These are phyloP conservation scores for Didymodactylos carnosus DNA, from an alignment of 2,888 invertebrate species.

Conservation along the genomic window DNA sequence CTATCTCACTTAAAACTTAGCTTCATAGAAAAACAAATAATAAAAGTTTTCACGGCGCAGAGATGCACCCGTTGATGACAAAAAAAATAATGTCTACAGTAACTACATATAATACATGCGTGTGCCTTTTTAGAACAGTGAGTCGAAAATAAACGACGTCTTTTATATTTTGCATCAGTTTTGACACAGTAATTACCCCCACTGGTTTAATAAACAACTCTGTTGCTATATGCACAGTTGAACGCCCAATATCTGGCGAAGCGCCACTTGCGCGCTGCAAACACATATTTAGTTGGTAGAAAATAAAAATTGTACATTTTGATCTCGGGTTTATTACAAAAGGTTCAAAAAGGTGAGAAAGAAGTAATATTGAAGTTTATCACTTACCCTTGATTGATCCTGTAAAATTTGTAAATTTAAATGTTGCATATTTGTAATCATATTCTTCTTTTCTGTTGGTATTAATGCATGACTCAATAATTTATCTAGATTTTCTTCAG, in stretches of 20 bases:
- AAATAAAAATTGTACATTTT: too few species aligned
- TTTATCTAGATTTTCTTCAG: slow-evolving; percentile 90
- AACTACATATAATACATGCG: too few species aligned
- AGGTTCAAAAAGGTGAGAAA: not conserved
- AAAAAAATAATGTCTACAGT: too few species aligned
- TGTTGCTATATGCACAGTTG: not conserved
- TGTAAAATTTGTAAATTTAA: slow-evolving; percentile 81
- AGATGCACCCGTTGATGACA: too few species aligned
- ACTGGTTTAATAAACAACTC: not conserved
- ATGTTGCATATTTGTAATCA: slow-evolving; percentile 76
- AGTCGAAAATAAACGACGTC: too few species aligned
- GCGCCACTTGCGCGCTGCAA: not conserved
- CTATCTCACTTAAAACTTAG: not conserved
- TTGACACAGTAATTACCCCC: not conserved
- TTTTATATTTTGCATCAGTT: too few species aligned
- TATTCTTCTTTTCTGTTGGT: slow-evolving; percentile 61
- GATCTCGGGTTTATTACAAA: not conserved
- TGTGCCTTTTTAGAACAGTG: too few species aligned
- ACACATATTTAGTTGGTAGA: too few species aligned
- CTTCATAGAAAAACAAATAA: not conserved
- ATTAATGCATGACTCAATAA: slow-evolving; percentile 93
- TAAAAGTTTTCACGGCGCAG: too few species aligned
- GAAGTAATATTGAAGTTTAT: not conserved
- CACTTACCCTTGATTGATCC: slow-evolving; percentile 43
- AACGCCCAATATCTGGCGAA: not conserved